Conservation (phyloP, 2,888 invertebrate genomes). For the Koerneria pararmatus region DNA sequence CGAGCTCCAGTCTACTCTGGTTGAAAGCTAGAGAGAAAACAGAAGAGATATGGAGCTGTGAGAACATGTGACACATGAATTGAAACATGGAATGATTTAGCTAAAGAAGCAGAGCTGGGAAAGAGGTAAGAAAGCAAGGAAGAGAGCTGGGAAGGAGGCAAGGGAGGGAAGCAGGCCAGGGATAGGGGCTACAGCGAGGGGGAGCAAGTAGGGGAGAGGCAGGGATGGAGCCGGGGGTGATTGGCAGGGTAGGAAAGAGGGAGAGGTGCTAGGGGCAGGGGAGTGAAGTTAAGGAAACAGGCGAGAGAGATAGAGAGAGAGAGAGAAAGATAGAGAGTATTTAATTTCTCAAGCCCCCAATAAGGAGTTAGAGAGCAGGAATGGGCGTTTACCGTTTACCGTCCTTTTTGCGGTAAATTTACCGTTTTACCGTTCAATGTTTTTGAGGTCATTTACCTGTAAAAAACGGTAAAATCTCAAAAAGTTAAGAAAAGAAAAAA, state of each 20-base stretch:
- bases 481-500: too few relatives aligned
- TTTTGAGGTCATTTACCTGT: too few relatives aligned
- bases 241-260: background rate
- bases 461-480: too few relatives aligned
- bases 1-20: background rate
- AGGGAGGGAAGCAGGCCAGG: background rate
- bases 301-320: background rate
- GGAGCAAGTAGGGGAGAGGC: background rate
- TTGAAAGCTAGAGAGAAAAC: background rate
- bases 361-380: background rate
- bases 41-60: background rate
- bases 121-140: background rate
- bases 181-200: background rate
- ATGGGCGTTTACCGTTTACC: background rate
- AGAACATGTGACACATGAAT: background rate
- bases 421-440: too few relatives aligned
- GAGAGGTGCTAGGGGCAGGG: conserved; percentile 11
- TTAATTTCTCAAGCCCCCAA: background rate
- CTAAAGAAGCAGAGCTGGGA: background rate
- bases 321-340: background rate
- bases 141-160: background rate
- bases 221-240: conserved; percentile 11
- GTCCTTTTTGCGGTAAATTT: too few relatives aligned
- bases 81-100: background rate
- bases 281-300: too few relatives aligned